These are phyloP conservation scores for Drosophila oshimai DNA, from an alignment of 1,140 invertebrate genomes.

Conservation along the genomic window DNA sequence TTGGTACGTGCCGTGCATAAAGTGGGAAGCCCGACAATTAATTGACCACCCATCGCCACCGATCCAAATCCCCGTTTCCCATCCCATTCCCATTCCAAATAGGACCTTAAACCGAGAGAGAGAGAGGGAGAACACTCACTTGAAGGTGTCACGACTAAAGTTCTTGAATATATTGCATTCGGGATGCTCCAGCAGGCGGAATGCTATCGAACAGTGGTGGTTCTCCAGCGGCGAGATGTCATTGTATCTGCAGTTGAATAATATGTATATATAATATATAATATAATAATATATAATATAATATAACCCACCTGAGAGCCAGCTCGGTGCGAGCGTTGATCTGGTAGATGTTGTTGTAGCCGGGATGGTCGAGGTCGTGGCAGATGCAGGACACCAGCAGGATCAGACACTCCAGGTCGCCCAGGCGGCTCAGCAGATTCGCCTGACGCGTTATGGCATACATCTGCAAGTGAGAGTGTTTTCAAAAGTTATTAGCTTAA, in stretches of 20 bases:
- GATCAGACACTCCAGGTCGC: conserved; percentile 90
- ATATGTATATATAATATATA: neutral
- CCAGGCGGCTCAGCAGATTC: conserved; percentile 87
- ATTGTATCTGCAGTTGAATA: conserved; percentile 85
- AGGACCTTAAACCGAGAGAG: neutral
- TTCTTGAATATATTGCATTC: conserved; percentile 91
- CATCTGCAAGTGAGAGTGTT: conserved; percentile 90
- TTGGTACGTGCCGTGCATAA: conserved; percentile 75
- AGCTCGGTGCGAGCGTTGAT: conserved; percentile 94
- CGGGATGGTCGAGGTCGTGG: conserved; percentile 96
- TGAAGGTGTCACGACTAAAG: conserved; percentile 86
- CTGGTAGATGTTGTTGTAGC: conserved; percentile 95
- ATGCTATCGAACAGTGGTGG: conserved; percentile 94
- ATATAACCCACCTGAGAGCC: conserved; percentile 85
- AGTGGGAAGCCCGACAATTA: conserved; percentile 85
- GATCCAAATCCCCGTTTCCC: neutral
- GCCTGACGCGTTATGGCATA: conserved; percentile 92
- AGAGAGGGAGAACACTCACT: too few species aligned
- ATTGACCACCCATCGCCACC: conserved; percentile 45
- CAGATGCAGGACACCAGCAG: conserved; percentile 93
- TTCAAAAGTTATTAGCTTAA: too few species aligned
- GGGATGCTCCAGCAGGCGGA: conserved; percentile 89
- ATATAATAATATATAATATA: neutral
- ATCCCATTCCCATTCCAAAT: too few species aligned
- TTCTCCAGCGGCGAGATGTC: conserved; percentile 95